Percentiles rank a stretch among this genome's conserved stretches.
Evolutionary conservation across 2,113 vertebrate genomes (phyloP).

Genomic region (Myotis lucifugus): DNA sequence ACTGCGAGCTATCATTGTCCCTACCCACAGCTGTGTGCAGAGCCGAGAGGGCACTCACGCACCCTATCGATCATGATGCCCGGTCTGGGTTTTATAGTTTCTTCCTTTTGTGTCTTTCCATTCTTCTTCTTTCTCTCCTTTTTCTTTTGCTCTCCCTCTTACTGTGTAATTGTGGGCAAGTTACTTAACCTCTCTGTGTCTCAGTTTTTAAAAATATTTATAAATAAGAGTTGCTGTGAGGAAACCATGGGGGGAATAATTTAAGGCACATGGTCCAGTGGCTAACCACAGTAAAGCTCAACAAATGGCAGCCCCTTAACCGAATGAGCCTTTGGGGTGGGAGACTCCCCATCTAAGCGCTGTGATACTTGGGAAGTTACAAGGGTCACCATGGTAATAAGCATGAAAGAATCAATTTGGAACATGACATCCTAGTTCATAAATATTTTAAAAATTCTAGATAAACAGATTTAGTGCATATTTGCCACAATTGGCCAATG

Average conservation of each 20-base stretch:
- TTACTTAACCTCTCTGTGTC: not conserved
- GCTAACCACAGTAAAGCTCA: not conserved
- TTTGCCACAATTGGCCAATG: not conserved
- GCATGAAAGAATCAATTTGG: not conserved
- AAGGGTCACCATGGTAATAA: not conserved
- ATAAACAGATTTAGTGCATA: not conserved
- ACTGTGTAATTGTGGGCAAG: not conserved
- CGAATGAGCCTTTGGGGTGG: not conserved
- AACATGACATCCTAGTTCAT: not conserved
- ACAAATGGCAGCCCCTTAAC: not conserved
- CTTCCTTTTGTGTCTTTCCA: not conserved
- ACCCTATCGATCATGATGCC: not conserved
- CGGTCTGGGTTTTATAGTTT: not conserved
- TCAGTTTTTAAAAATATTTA: not conserved
- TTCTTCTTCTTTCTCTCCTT: not conserved
- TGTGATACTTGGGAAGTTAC: not conserved
- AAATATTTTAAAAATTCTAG: not conserved
- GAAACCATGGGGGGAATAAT: not conserved
- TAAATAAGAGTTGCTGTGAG: not conserved
- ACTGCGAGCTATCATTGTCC: not conserved
- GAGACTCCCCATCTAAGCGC: not conserved
- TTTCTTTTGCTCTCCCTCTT: not conserved
- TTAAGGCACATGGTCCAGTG: not conserved
- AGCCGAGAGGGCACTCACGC: rapidly evolving
- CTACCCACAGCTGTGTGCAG: not conserved